Evolutionary conservation across 2,888 invertebrate species (phyloP), one percentile per base, ranked within the genome.

Genomic region (Zonitis immaculata): DNA sequence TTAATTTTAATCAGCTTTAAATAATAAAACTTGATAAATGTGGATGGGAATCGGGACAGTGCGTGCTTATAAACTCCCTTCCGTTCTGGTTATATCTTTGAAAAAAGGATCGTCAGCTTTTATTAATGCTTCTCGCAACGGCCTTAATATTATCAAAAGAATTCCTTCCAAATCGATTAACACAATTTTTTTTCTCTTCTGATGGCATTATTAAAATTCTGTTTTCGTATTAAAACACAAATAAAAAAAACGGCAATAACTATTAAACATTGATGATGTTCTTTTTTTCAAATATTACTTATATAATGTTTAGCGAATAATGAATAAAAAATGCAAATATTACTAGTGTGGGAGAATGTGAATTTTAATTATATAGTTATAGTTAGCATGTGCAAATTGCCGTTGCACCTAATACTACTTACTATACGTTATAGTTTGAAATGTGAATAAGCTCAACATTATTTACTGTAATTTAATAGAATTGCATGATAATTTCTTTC

Each of bases 1-100:
- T 60, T 58, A 58, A 55, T 61, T 59, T 51, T 57, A 49, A 30
- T 46, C 44, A 61, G 55, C 58, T 59, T 62, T 58, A n/a, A 30
- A 3, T 59, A 62, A 52, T 58, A 46, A 54, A 50, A 49, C 56
- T 61, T 63, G 63, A 63, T 65, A 58, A 56, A 60, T 63, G 57
- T 59, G 57, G 59, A 63, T 62, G 58, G n/a, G 56, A 60, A 62
- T 59, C 61, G 49, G 58, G 57, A n/a, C 57, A 53, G 57, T 62
- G 62, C 63, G 58, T 60, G 60, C 57, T 54, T 60, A 60, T 59
- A 63, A 65, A 65, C 61, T 61, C 57, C 54, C 60, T 62, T 65
- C 62, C 63, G 56, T 58, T 62, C 54, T 57, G 55, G 56, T 60
- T 61, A 61, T 57, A 61, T 61, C 62, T 60, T 57, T 42, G 39